Conservation (phyloP, 2,113 vertebrate species). For the Embiotoca jacksoni region DNA sequence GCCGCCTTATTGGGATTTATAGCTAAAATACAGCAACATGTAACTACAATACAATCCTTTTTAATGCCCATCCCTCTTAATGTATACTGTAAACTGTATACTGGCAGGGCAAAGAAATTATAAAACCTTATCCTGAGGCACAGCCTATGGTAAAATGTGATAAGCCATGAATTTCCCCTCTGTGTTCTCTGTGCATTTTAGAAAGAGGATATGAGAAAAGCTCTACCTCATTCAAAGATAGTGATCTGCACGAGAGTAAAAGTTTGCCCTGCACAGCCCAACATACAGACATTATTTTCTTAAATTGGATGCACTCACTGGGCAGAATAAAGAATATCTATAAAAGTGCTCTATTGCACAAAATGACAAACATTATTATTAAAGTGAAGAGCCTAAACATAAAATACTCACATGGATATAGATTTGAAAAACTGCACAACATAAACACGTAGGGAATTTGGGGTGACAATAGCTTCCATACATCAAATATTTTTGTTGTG, state of each 20-base stretch:
- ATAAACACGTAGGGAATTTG: conserved; percentile 26
- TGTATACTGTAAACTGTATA: too few relatives aligned
- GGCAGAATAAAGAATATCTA: conserved; percentile 33
- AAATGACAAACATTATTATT: conserved; percentile 23
- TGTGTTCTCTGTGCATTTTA: conserved; percentile 24
- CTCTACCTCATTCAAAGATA: conserved; percentile 29
- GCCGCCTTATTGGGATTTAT: background rate
- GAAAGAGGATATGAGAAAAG: conserved; percentile 35
- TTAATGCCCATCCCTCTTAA: conserved; percentile 3
- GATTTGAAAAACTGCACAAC: conserved; percentile 36
- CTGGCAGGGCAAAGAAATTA: conserved; percentile 13
- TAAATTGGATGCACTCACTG: conserved; percentile 26
- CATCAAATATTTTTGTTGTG: conserved; percentile 16
- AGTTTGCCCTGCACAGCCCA: conserved; percentile 21
- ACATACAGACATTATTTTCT: conserved; percentile 3
- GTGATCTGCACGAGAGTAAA: conserved; percentile 25
- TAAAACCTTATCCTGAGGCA: conserved; percentile 32
- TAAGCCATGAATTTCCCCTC: conserved; percentile 6
- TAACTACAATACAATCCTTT: conserved; percentile 21
- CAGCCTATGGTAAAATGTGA: conserved; percentile 18
- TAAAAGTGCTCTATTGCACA: conserved; percentile 16
- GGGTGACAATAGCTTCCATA: conserved; percentile 25
- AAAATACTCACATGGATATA: conserved; percentile 29
- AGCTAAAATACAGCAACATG: conserved; percentile 19
- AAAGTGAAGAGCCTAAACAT: conserved; percentile 11